phyloP scores from a whole-genome alignment of 1,140 invertebrate species.

The Ceratina calcarata region DNA sequence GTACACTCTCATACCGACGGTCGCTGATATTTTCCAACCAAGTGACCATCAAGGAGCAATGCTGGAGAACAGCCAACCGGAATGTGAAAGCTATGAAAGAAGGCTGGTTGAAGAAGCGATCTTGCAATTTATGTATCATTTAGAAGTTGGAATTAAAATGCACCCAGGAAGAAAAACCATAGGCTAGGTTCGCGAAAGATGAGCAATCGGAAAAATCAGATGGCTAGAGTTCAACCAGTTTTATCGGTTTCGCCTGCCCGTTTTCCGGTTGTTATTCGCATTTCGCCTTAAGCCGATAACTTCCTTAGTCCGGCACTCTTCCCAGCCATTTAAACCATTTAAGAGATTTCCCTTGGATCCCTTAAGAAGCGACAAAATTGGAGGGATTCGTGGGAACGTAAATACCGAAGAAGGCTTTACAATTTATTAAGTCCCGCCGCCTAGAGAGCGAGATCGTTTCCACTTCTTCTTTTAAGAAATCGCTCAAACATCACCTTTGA shows the following conservation, averaged over 20 bases:
- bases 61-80: not conserved
- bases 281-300: constrained; percentile 53
- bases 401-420: constrained; percentile 29
- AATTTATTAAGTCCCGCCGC: constrained; percentile 7
- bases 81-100: not conserved
- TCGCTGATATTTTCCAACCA: not conserved
- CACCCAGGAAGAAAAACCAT: not conserved
- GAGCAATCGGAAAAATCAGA: constrained; percentile 8
- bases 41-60: not conserved
- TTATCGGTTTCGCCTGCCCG: constrained; percentile 24
- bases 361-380: constrained; percentile 42
- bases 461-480: not conserved
- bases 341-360: constrained; percentile 42
- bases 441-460: constrained; percentile 1
- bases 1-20: not conserved
- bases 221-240: not conserved
- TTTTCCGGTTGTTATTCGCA: constrained; percentile 11
- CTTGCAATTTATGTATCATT: not conserved
- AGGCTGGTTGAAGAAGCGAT: not conserved
- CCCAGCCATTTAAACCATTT: constrained; percentile 53
- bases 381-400: constrained; percentile 35
- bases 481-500: not conserved
- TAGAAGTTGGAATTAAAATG: not conserved
- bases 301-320: constrained; percentile 51
- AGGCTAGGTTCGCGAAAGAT: not conserved